Conservation (phyloP, 2,888 invertebrate species). For the Cephus sareptanus region DNA sequence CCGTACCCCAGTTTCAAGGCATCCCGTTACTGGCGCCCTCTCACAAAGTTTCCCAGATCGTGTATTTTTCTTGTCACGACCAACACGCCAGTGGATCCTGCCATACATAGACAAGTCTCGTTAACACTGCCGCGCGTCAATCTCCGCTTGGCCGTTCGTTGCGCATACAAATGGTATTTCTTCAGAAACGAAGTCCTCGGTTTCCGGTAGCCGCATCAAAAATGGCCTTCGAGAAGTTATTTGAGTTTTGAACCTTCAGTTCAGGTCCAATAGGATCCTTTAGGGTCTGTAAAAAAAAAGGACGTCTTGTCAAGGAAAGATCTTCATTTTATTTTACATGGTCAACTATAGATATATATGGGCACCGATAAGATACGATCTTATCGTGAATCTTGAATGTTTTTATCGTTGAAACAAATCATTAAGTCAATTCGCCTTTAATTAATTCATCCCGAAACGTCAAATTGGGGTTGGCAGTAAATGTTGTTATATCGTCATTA, state of each 20-base stretch:
- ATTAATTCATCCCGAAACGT: not conserved
- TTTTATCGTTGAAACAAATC: not conserved
- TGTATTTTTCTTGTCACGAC: not conserved
- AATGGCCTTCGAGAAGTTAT: not conserved
- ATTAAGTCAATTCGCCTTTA: not conserved
- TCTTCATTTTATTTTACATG: not conserved
- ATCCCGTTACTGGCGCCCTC: not conserved
- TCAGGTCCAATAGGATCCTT: no score
- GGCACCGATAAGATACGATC: not conserved
- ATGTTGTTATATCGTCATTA: not conserved
- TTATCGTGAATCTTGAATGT: not conserved
- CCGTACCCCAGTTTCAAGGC: not conserved
- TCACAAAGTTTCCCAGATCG: not conserved
- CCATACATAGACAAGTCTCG: not conserved
- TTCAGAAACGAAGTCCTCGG: slow-evolving; percentile 3
- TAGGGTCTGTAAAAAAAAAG: no score
- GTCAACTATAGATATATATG: not conserved
- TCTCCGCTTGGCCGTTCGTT: not conserved
- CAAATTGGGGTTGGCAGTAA: not conserved
- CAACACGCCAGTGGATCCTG: not conserved
- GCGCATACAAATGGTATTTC: slow-evolving; percentile 15
- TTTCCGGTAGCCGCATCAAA: slow-evolving; percentile 17
- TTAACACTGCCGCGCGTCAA: not conserved
- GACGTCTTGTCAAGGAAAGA: not conserved
- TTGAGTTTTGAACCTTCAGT: not conserved